Percentiles rank a stretch among this genome's conserved stretches.
phyloP scores from a whole-genome alignment of 2,888 invertebrate species.

The Marronus borbonicus region DNA sequence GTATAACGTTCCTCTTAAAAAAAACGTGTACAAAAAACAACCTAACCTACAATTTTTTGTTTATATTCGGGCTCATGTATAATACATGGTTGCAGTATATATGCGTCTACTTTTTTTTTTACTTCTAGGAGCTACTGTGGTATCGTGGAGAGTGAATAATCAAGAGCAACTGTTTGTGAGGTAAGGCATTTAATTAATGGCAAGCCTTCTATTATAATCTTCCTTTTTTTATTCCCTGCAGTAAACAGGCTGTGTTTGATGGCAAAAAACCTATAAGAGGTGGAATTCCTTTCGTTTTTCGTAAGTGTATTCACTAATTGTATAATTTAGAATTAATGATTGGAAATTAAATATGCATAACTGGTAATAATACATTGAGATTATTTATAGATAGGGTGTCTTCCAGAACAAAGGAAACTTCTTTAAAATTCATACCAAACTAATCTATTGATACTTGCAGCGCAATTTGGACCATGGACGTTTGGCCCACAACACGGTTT shows the following conservation, averaged over 20 bases:
- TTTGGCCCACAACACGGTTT: slow-evolving; percentile 98
- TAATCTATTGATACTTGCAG: slow-evolving; percentile 71
- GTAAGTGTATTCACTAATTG: slow-evolving; percentile 78
- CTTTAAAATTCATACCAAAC: too few relatives aligned
- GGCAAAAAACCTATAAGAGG: slow-evolving; percentile 97
- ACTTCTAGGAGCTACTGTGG: slow-evolving; percentile 90
- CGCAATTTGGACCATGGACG: slow-evolving; percentile 96
- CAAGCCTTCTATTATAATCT: neutral
- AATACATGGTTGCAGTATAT: neutral
- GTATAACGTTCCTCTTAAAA: slow-evolving; percentile 13
- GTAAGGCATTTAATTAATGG: slow-evolving; percentile 72
- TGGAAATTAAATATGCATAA: neutral
- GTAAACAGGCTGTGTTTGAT: slow-evolving; percentile 96
- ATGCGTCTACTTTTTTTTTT: slow-evolving; percentile 47
- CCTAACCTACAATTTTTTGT: slow-evolving; percentile 60
- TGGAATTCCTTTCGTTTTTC: slow-evolving; percentile 97
- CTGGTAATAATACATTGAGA: neutral
- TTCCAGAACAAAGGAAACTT: neutral
- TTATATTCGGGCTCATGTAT: slow-evolving; percentile 51
- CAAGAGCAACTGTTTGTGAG: slow-evolving; percentile 97
- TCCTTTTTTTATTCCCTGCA: slow-evolving; percentile 70
- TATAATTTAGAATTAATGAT: slow-evolving; percentile 1
- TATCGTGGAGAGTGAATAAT: slow-evolving; percentile 96
- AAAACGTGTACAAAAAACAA: slow-evolving; percentile 50
- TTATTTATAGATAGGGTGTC: neutral